phyloP scores from a whole-genome alignment of 2,797 vertebrate species.

The Trematomus bernacchii region DNA sequence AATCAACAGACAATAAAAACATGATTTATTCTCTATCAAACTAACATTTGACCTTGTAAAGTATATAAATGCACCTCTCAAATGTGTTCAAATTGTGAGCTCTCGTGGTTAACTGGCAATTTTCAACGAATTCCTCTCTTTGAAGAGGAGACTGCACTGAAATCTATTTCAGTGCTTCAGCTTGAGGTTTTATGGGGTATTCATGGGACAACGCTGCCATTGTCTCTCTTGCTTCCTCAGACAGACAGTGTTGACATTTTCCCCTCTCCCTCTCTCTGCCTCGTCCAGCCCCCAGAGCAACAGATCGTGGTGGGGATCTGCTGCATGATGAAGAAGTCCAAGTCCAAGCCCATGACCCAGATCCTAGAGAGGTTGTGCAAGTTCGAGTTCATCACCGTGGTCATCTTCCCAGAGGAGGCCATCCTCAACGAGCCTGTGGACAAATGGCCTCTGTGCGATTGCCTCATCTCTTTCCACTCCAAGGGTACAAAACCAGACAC shows the following conservation, averaged over 20 bases:
- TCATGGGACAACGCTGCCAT: background rate
- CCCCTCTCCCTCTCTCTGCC: background rate
- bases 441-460: conserved; percentile 98
- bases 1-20: too few species aligned
- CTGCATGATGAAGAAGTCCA: conserved; percentile 99
- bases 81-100: background rate
- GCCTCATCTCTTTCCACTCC: conserved; percentile 98
- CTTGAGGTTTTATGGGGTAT: background rate
- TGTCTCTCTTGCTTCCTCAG: background rate
- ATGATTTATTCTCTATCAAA: too few species aligned
- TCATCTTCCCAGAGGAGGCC: conserved; percentile 97
- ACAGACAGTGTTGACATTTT: background rate
- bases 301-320: conserved; percentile 98
- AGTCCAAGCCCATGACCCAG: conserved; percentile 99
- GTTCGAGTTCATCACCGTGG: conserved; percentile 97
- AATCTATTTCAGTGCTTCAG: background rate
- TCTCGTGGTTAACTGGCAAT: background rate
- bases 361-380: conserved; percentile 98
- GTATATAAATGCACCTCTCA: background rate
- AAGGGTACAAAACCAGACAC: conserved; percentile 87
- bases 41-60: background rate
- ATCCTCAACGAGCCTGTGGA: conserved; percentile 97
- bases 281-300: conserved; percentile 91
- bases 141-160: background rate
- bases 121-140: background rate